Percentiles rank a stretch among this genome's conserved stretches.
These are phyloP conservation scores for Megalurothrips usitatus DNA, from an alignment of 2,888 invertebrate genomes.

Conservation along the genomic window DNA sequence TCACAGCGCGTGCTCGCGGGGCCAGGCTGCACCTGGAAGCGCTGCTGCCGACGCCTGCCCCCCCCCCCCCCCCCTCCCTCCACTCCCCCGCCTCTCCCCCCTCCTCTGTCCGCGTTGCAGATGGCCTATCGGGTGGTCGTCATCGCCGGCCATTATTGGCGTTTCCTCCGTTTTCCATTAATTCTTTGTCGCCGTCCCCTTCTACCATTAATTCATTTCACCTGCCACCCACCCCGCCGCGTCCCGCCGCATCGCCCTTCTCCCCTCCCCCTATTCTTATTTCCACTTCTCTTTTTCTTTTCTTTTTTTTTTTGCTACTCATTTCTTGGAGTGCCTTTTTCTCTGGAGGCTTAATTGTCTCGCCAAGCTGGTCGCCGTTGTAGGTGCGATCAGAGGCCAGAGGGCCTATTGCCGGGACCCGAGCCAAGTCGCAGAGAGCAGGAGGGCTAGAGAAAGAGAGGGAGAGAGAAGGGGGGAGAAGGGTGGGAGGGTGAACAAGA, in stretches of 20 bases:
- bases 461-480: not conserved
- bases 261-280: not conserved
- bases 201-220: slow-evolving; percentile 25
- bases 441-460: not conserved
- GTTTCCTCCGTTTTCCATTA: slow-evolving; percentile 26
- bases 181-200: slow-evolving; percentile 18
- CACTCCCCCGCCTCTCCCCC: not conserved
- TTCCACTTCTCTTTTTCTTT: not conserved
- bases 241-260: not conserved
- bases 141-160: slow-evolving; percentile 21
- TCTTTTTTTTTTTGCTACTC: not conserved
- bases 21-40: too few relatives aligned
- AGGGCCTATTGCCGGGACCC: too few relatives aligned
- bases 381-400: not conserved
- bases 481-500: too few relatives aligned
- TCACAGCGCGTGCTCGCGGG: too few relatives aligned
- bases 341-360: slow-evolving; percentile 4
- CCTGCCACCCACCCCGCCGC: not conserved
- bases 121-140: slow-evolving; percentile 11
- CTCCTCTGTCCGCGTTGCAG: not conserved
- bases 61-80: not conserved
- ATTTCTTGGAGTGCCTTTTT: slow-evolving; percentile 25
- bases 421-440: not conserved
- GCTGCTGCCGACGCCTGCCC: not conserved
- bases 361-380: not conserved